Base-by-base conservation (phyloP, 1,140 invertebrate species). In the Callitettix versicolor region DNA sequence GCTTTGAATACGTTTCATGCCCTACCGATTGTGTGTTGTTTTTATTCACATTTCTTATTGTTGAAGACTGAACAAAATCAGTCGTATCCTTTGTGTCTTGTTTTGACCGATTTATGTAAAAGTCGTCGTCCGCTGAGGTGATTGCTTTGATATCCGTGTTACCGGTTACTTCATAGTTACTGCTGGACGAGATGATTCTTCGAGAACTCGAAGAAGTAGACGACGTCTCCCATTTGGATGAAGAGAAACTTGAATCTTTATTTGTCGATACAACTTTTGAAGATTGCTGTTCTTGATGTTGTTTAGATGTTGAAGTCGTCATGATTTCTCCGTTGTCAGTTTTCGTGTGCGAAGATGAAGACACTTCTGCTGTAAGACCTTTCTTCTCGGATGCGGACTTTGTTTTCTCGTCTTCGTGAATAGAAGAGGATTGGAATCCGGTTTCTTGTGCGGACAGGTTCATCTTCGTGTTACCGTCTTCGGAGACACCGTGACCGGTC, bases 181-280 rank as follows among this genome's bases (percentile, higher is more conserved):
- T 54, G 15, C 51, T 54, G 14, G 38, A 33, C 3, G 22, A 24
- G 5, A 60, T 43, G 12, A 33, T 49, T 11, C 51, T 47, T 34
- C 43, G 55, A 18, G 60, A 57, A 36, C 55, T 53, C 36, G 51
- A 56, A n/a, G 60, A 50, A 1, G 56, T 53, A 47, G 53, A 58
- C 1, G 51, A 53, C 30, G 58, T 57, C 17, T 54, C 55, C 41
- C 51, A 55, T 34, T 30, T 53, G 9, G 48, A 21, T n/a, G 58
- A 60, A 21, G 53, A 49, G 12, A 11, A 40, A 36, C 46, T 56
- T 34, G 49, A 21, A 33, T 41, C 20, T 41, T 30, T 38, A 34
- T 36, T 43, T 20, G 57, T 46, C 15, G 49, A 53, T 18, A 30
- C 52, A n/a, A 51, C 18, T 5, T 46, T 38, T 20, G 58, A 57